Evolutionary conservation across 2,888 invertebrate genomes (phyloP), one percentile per base, ranked within the genome.

Genomic region (Calephelis perditalis): DNA sequence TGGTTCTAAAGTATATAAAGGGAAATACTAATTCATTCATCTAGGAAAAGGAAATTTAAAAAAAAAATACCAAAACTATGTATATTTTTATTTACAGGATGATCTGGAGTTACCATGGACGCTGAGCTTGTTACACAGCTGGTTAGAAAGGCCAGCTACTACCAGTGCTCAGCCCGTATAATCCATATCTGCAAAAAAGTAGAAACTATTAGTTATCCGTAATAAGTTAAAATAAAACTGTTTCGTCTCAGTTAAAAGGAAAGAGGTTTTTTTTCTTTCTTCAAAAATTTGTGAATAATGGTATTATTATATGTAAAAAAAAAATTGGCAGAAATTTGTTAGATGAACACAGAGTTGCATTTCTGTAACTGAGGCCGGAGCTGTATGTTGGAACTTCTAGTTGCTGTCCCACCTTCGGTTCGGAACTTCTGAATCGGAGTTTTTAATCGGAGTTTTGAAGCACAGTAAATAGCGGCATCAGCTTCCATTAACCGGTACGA

Each of bases 91-190:
- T 49, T 49, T 49, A 10, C 26, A 49, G 1, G 9, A 10, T 26
- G 0, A 5, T 35, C 7, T 5, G 26, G 15, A 26, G 15, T 49
- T 15, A 7, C 9, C 5, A 49, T 26, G 26, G 9, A 35, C 26
- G 49, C 49, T 2, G 26, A 35, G 4, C 10, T 10, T 9, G 8
- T 26, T 5, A 9, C 9, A 10, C 5, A 9, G 49, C 4, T 3
- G 49, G 8, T 68, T 66, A 70, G 56, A 62, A 70, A 26, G 68
- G 70, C 68, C 68, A 70, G 35, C 52, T 59, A 46, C 54, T 52
- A n/a, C 64, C 67, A 36, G 70, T 71, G 11, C 54, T 56, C n/a
- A 71, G 62, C 4, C 68, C 70, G 49, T 56, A 70, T 8, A 68
- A 26, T 9, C 70, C 70, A 26, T 47, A 59, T 11, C 61, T 63